Conservation (phyloP, 2,888 invertebrate species). For the Abrostola triplasia region DNA sequence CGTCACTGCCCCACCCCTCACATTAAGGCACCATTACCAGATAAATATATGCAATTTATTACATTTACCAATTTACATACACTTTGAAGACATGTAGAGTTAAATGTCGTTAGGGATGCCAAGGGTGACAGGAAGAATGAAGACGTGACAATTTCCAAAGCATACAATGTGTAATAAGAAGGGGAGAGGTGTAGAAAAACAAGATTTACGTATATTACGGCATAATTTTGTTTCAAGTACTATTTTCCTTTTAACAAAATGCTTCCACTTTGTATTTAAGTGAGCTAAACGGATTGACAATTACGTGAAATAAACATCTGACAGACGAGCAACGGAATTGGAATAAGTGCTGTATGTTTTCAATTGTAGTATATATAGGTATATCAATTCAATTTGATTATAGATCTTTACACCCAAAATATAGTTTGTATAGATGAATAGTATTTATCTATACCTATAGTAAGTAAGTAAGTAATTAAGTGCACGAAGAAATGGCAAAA, state of each 20-base stretch:
- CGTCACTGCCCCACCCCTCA: conserved; percentile 70
- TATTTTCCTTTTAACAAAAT: neutral
- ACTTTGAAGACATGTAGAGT: conserved; percentile 79
- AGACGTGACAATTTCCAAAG: conserved; percentile 55
- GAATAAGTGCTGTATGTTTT: too few species aligned
- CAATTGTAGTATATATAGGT: too few species aligned
- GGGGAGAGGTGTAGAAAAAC: conserved; percentile 21
- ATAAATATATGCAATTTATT: conserved; percentile 87
- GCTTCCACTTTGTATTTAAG: neutral
- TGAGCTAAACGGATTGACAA: neutral
- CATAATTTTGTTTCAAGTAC: conserved; percentile 2
- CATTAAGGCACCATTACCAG: conserved; percentile 81
- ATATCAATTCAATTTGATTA: too few species aligned
- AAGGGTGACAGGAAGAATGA: conserved; percentile 55
- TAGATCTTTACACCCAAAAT: too few species aligned
- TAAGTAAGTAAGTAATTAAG: too few species aligned
- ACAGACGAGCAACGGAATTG: too few species aligned
- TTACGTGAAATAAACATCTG: too few species aligned
- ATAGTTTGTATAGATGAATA: too few species aligned
- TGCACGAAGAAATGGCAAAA: neutral
- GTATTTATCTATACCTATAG: too few species aligned
- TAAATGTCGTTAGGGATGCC: conserved; percentile 75
- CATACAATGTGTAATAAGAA: conserved; percentile 27
- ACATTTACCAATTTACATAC: conserved; percentile 88
- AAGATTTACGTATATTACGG: neutral